A percentile compares a stretch with the other conserved stretches of the same genome.
phyloP scores from a whole-genome alignment of 2,797 vertebrate species.

The Lacerta agilis region DNA sequence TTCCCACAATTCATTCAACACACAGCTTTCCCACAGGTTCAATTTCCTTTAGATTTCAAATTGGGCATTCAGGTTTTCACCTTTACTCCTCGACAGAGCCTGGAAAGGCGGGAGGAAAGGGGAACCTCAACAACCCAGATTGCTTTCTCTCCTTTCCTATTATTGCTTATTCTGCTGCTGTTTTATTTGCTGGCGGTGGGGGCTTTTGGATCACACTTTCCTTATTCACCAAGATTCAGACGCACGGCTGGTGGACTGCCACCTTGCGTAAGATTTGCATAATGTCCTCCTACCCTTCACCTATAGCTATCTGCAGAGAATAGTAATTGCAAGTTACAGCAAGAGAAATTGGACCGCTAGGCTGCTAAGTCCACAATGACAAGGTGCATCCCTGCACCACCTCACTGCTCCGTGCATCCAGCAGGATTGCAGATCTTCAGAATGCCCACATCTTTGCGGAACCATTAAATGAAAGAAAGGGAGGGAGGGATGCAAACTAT shows the following conservation, averaged over 20 bases:
- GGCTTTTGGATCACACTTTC: not conserved
- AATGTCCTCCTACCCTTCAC: not conserved
- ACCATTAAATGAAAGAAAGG: conserved; percentile 72
- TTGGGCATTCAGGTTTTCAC: not conserved
- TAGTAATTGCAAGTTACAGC: not conserved
- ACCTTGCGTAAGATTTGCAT: not conserved
- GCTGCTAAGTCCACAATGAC: conserved; percentile 32
- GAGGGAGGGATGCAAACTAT: conserved; percentile 71
- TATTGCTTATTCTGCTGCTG: not conserved
- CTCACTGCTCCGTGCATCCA: conserved; percentile 29
- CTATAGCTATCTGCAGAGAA: not conserved
- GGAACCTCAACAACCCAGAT: not conserved
- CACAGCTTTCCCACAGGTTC: fast-evolving
- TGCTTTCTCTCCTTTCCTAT: fast-evolving
- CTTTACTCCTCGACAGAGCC: conserved; percentile 22
- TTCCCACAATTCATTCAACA: not conserved
- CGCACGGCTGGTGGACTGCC: not conserved
- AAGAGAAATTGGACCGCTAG: not conserved
- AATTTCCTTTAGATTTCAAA: not conserved
- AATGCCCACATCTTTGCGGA: conserved; percentile 70
- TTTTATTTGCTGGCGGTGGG: not conserved
- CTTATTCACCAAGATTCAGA: not conserved
- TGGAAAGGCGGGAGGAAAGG: not conserved
- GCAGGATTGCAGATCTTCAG: conserved; percentile 59
- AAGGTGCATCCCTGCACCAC: conserved; percentile 49